These are phyloP conservation scores for Manacus vitellinus DNA, from an alignment of 2,113 vertebrate species.

Conservation along the genomic window DNA sequence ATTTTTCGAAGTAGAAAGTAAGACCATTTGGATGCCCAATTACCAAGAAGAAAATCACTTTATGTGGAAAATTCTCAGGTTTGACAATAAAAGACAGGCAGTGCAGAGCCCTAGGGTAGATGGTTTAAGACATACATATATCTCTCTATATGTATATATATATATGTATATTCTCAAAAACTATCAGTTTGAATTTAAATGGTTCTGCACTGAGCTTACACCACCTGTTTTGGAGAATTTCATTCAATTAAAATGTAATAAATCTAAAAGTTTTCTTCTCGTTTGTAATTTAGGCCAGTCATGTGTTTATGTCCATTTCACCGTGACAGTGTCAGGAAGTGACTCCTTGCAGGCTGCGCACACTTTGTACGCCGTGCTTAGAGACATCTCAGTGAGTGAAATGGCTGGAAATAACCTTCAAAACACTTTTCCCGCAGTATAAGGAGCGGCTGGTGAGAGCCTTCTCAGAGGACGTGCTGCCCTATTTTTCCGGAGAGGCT, in stretches of 20 bases:
- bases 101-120: neutral
- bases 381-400: neutral
- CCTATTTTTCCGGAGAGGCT: conserved; percentile 67
- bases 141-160: neutral
- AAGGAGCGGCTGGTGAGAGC: conserved; percentile 80
- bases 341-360: neutral
- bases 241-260: neutral
- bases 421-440: conserved; percentile 68
- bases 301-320: neutral
- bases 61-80: neutral
- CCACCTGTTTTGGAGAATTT: neutral
- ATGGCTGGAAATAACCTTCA: neutral
- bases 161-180: neutral
- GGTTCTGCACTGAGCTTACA: neutral
- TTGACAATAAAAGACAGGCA: neutral
- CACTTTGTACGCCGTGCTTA: neutral
- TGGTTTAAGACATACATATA: neutral
- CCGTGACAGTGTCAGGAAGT: neutral
- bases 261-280: neutral
- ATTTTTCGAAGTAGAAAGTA: neutral
- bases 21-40: neutral
- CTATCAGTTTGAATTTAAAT: neutral
- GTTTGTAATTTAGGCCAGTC: neutral
- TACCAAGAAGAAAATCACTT: neutral
- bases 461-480: conserved; percentile 75